These are phyloP conservation scores for Cyclophora punctaria DNA, from an alignment of 2,888 invertebrate species.

Conservation along the genomic window DNA sequence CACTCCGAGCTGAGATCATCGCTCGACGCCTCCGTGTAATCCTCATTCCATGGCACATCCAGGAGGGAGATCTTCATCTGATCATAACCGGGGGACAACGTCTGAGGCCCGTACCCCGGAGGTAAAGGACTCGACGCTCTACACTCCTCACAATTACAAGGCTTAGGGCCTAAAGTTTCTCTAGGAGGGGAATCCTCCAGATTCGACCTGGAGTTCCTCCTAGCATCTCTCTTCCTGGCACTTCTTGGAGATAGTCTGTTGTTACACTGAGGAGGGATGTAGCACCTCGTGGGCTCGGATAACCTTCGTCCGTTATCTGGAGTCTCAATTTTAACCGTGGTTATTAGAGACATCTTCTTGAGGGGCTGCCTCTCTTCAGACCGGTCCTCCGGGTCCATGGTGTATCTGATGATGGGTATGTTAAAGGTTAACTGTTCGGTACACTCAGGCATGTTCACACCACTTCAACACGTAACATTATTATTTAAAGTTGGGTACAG, in stretches of 20 bases:
- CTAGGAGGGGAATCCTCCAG: slow-evolving; percentile 40
- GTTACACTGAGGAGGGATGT: slow-evolving; percentile 66
- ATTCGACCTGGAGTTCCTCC: slow-evolving; percentile 49
- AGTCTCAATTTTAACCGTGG: slow-evolving; percentile 65
- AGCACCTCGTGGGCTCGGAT: slow-evolving; percentile 60
- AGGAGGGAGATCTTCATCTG: slow-evolving; percentile 86
- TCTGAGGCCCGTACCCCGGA: slow-evolving; percentile 61
- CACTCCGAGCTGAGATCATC: slow-evolving; percentile 94
- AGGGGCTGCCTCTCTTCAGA: slow-evolving; percentile 48
- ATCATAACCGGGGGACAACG: slow-evolving; percentile 80
- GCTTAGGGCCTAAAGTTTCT: slow-evolving; percentile 51
- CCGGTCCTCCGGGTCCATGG: slow-evolving; percentile 64
- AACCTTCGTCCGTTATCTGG: slow-evolving; percentile 56
- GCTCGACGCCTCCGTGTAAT: slow-evolving; percentile 92
- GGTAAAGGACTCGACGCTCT: slow-evolving; percentile 71
- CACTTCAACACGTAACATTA: slow-evolving; percentile 25
- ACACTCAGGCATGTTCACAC: slow-evolving; percentile 68
- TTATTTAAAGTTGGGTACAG: slow-evolving; percentile 11
- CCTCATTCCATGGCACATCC: slow-evolving; percentile 83
- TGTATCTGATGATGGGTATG: slow-evolving; percentile 65
- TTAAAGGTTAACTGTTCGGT: slow-evolving; percentile 62
- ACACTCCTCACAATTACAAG: slow-evolving; percentile 66
- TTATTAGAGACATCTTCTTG: slow-evolving; percentile 62
- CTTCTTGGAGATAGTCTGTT: slow-evolving; percentile 63
- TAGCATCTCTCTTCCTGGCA: slow-evolving; percentile 57